Base-by-base conservation (phyloP, 2,797 vertebrate genomes). In the Pampus argenteus region DNA sequence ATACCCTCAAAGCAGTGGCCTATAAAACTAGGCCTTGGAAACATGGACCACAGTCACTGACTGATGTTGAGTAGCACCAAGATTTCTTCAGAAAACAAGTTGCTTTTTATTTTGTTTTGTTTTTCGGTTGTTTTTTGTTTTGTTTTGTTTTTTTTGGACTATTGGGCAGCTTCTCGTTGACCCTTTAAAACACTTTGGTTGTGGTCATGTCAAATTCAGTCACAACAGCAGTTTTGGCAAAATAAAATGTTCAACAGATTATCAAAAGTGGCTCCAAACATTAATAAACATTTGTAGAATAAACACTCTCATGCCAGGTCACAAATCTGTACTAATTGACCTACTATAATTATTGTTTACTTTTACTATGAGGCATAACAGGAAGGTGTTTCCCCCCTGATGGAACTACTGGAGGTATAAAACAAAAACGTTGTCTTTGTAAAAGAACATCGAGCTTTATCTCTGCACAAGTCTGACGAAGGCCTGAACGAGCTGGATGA, bases 401-500 rank as follows among this genome's bases (percentile, higher is more conserved):
- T 26, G 9, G 42, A 20, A 52, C 50, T 18, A 40, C 60, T 20
- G 22, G 57, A 79, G 28, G 63, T 67, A 63, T 5, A 67, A 51
- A 34, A 59, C 20, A 54, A 26, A 47, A 48, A 20, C 5, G 25
- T 58, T 51, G 40, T 31, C 13, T 67, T 61, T 26, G n/a, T 66
- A 28, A 15, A 69, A 56, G n/a, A 1, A 47, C 4, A 34, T 23
- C 11, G 18, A 18, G 15, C 6, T 20, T 85, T 96, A 99, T 96
- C 97, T 95, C 84, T 99, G 98, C 72, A 99, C 95, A 0, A 98
- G 97, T 72, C 95, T 90, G 60, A 98, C 96, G 1, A 99, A 99
- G 25, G 97, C 97, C 89, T 99, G 98, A 18, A 99, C 97, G 0
- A 99, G 95, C 90, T 99, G 97, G 78, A 99, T 95, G 78, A 99